These are phyloP conservation scores for Philopedon plagiatum DNA, from an alignment of 2,888 invertebrate species.

Conservation along the genomic window DNA sequence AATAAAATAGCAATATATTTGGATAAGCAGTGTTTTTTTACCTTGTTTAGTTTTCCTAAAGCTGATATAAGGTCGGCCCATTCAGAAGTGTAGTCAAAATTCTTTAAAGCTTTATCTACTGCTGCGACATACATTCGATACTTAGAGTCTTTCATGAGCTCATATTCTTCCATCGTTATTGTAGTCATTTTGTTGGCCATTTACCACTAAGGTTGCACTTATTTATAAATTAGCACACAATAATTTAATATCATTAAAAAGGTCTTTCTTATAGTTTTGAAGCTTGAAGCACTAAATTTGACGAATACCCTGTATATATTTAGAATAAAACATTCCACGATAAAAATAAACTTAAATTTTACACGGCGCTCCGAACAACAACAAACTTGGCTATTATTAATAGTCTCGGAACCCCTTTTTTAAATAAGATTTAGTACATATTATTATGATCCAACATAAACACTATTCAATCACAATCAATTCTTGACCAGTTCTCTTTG, in stretches of 20 bases:
- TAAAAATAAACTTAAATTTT: conserved; percentile 21
- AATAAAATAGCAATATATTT: neutral
- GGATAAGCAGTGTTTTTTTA: conserved; percentile 67
- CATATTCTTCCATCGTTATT: conserved; percentile 82
- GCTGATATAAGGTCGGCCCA: conserved; percentile 96
- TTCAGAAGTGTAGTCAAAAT: conserved; percentile 94
- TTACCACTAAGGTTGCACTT: neutral
- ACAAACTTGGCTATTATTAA: conserved; percentile 23
- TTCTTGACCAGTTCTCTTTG: conserved; percentile 21
- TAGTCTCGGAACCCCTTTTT: conserved; percentile 20
- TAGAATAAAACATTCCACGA: conserved; percentile 26
- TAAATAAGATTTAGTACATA: conserved; percentile 25
- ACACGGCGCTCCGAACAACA: conserved; percentile 13
- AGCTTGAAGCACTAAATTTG: neutral
- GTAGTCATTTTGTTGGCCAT: conserved; percentile 65
- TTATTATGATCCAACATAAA: conserved; percentile 18
- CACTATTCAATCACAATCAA: conserved; percentile 7
- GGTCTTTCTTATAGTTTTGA: conserved; percentile 30
- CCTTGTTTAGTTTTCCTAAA: conserved; percentile 91
- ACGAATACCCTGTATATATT: conserved; percentile 29
- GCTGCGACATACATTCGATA: conserved; percentile 85
- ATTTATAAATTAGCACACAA: neutral
- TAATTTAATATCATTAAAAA: neutral
- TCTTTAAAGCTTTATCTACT: conserved; percentile 90
- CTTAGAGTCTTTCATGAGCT: conserved; percentile 85